These are phyloP conservation scores for Hemicentrotus pulcherrimus DNA, from an alignment of 35 echinoderm and acorn worm species.

Conservation along the genomic window DNA sequence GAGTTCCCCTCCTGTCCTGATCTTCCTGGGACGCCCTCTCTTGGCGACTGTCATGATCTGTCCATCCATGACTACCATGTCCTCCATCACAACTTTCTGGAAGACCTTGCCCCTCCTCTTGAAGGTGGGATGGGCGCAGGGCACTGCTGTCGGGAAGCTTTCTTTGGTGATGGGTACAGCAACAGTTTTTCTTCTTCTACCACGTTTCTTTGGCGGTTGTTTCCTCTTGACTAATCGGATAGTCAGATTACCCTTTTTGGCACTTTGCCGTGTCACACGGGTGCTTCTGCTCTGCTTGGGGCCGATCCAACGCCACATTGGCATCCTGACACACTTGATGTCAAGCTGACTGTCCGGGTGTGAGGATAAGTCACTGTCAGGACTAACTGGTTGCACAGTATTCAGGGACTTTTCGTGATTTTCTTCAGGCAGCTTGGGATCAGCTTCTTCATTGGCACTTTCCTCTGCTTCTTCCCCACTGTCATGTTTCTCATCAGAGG, in stretches of 20 bases:
- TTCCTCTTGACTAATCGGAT: constrained; percentile 32
- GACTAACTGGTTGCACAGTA: not conserved
- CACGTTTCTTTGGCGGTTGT: constrained; percentile 21
- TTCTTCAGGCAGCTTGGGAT: not conserved
- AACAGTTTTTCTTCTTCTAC: constrained; percentile 2
- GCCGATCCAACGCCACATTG: constrained; percentile 45
- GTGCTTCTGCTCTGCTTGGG: constrained; percentile 42
- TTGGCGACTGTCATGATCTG: constrained; percentile 42
- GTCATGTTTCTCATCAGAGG: not conserved
- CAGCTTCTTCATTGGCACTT: not conserved
- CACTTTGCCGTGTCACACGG: constrained; percentile 11
- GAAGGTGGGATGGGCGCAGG: constrained; percentile 28
- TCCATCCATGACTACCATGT: constrained; percentile 47
- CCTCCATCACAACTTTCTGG: constrained; percentile 45
- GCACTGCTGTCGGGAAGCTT: not conserved
- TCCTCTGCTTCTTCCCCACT: constrained; percentile 16
- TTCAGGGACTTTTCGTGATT: not conserved
- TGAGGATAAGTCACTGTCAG: not conserved
- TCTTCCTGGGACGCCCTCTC: constrained; percentile 40
- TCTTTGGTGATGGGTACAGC: constrained; percentile 34
- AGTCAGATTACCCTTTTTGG: constrained; percentile 16
- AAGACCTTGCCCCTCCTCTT: constrained; percentile 41
- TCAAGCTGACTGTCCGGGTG: not conserved
- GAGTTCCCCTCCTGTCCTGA: not conserved
- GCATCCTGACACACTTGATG: constrained; percentile 43